Conservation (phyloP, 2,113 vertebrate genomes). For the Symphodus melops region DNA sequence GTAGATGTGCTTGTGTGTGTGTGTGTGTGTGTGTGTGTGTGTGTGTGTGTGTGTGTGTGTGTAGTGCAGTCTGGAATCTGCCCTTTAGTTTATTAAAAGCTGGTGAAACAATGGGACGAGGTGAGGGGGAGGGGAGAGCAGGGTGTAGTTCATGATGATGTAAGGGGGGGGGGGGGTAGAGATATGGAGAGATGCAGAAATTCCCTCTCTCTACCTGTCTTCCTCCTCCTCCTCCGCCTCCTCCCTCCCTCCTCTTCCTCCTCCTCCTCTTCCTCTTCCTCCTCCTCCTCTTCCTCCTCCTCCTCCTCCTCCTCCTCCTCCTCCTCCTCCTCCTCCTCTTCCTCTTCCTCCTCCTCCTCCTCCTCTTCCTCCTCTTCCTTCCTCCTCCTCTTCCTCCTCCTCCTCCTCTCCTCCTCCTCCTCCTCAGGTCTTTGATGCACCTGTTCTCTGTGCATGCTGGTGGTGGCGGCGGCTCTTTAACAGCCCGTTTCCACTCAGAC, state of each 20-base stretch:
- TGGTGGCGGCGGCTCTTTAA: neutral
- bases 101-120: conserved; percentile 82
- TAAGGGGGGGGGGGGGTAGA: neutral
- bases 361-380: neutral
- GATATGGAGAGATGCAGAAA: neutral
- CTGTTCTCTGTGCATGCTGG: conserved; percentile 27
- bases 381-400: neutral
- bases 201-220: conserved; percentile 46
- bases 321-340: neutral
- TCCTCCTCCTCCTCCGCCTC: neutral
- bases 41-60: conserved; percentile 44
- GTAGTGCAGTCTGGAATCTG: conserved; percentile 80
- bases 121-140: conserved; percentile 40
- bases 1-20: conserved; percentile 49
- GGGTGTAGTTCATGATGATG: conserved; percentile 40
- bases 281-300: neutral
- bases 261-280: neutral
- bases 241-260: neutral
- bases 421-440: conserved; percentile 44
- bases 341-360: neutral
- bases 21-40: conserved; percentile 54
- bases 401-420: neutral
- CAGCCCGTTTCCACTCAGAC: conserved; percentile 1
- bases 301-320: neutral
- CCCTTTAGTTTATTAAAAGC: conserved; percentile 89